phyloP scores from a whole-genome alignment of 2,888 invertebrate genomes.

The Drosophila ochracea region DNA sequence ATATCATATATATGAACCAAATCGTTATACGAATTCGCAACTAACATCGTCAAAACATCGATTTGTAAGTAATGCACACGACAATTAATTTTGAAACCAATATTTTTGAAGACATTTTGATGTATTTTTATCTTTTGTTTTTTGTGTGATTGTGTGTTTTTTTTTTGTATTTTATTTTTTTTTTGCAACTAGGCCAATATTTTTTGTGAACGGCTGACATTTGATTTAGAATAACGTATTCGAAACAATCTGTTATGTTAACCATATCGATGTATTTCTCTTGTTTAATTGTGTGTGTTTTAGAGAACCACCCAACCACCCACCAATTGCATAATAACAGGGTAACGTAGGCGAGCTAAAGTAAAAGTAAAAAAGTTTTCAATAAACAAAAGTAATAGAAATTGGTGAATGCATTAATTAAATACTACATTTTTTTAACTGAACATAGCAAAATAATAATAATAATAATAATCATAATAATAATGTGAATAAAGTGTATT shows the following conservation, averaged over 20 bases:
- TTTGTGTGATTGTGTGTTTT: conserved; percentile 11
- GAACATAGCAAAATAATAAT: conserved; percentile 66
- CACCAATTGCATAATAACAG: conserved; percentile 27
- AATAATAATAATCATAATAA: conserved; percentile 3
- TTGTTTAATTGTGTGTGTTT: conserved; percentile 40
- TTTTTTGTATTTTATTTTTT: conserved; percentile 12
- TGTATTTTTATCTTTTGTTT: conserved; percentile 19
- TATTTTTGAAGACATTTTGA: conserved; percentile 36
- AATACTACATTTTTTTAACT: conserved; percentile 62
- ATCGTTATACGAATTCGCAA: conserved; percentile 39
- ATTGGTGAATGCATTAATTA: conserved; percentile 33
- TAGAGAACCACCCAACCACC: conserved; percentile 34
- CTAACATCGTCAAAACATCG: conserved; percentile 49
- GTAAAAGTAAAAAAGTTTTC: not conserved
- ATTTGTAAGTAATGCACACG: conserved; percentile 82
- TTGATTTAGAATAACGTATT: conserved; percentile 34
- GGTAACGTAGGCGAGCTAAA: conserved; percentile 41
- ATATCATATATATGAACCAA: conserved; percentile 23
- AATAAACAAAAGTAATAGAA: conserved; percentile 8
- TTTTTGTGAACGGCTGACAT: conserved; percentile 55
- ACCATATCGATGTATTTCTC: conserved; percentile 52
- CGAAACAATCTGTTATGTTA: conserved; percentile 25
- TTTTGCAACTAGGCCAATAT: conserved; percentile 32
- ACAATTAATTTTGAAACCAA: conserved; percentile 36
- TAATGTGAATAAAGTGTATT: conserved; percentile 10